Percentiles rank a stretch among this genome's conserved stretches.
Evolutionary conservation across 2,888 invertebrate genomes (phyloP).

Genomic region (Patella ulyssiponensis): DNA sequence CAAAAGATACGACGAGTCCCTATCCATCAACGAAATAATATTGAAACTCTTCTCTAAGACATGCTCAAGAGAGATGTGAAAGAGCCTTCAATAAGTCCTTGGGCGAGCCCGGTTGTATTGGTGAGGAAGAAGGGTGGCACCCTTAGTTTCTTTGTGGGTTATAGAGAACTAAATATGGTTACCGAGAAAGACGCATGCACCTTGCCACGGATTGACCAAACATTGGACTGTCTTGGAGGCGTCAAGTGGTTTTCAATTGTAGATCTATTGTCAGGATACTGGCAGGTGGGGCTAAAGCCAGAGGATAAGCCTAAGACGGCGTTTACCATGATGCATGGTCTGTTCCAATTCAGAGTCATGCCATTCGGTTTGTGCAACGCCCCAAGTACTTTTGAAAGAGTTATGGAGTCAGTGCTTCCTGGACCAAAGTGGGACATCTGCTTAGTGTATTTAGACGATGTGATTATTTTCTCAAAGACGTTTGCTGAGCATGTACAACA

Average conservation of each 20-base stretch:
- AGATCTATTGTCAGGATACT: constrained; percentile 26
- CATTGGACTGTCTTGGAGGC: not conserved
- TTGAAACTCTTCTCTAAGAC: constrained; percentile 16
- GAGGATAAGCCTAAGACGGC: not conserved
- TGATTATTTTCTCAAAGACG: too few species aligned
- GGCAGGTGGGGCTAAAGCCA: constrained; percentile 20
- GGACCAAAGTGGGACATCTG: too few species aligned
- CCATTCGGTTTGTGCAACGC: too few species aligned
- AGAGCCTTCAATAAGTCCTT: constrained; percentile 25
- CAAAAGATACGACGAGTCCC: constrained; percentile 16
- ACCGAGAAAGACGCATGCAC: constrained; percentile 25
- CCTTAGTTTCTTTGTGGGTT: constrained; percentile 20
- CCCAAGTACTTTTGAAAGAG: too few species aligned
- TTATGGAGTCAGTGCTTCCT: too few species aligned
- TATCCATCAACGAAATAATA: not conserved
- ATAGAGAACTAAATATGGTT: constrained; percentile 18
- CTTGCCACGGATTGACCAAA: constrained; percentile 17
- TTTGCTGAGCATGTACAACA: too few species aligned
- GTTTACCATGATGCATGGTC: too few species aligned
- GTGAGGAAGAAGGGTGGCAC: constrained; percentile 27
- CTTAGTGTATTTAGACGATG: too few species aligned
- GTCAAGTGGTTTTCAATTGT: constrained; percentile 23
- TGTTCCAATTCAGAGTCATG: too few species aligned
- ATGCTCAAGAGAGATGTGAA: constrained; percentile 23
- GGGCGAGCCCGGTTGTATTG: too few species aligned